Evolutionary conservation across 2,113 vertebrate genomes (phyloP), one percentile per base, ranked within the genome.

Genomic region (Rana temporaria): DNA sequence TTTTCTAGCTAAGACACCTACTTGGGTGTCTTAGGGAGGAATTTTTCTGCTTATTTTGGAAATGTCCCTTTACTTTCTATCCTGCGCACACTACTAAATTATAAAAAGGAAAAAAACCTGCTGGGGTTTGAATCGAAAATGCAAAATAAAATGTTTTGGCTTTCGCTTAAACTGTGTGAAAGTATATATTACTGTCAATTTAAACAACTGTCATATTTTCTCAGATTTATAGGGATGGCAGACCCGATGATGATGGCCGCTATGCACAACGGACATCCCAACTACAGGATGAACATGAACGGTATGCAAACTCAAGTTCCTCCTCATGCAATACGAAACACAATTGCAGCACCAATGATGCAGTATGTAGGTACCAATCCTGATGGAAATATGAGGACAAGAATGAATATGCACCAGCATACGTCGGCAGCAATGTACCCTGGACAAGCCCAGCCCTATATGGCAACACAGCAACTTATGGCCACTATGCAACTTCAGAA

Each of bases 231-330:
- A 76, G 81, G 32, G 30, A 99, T 99, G 96, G 96, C 95, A 1
- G 98, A 99, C 87, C 97, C 97, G 85, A 93, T 98, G 93, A 96
- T 98, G 96, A 96, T 98, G 93, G 89, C 96, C 79, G 92, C 97
- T 94, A 95, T 95, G 92, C 98, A 98, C 88, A 89, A 92, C 1
- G 93, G 94, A 86, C 93, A 97, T 85, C 96, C 96, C 86, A 90
- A 91, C 87, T 96, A 95, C 91, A 92, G 95, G 86, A 90, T 96
- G 94, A 94, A 94, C 69, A 92, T 96, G 92, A 95, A 91, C 0
- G 90, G 90, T 62, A 94, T 86, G 84, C 91, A 91, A 89, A 93
- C 85, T 57, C 72, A 62, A 18, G 91, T 90, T 78, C 94, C 93
- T 70, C 95, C 92, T 88, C 96, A 95, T 64, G 64, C 92, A 94